phyloP scores from a whole-genome alignment of 2,797 vertebrate species.

The Lemur catta region DNA sequence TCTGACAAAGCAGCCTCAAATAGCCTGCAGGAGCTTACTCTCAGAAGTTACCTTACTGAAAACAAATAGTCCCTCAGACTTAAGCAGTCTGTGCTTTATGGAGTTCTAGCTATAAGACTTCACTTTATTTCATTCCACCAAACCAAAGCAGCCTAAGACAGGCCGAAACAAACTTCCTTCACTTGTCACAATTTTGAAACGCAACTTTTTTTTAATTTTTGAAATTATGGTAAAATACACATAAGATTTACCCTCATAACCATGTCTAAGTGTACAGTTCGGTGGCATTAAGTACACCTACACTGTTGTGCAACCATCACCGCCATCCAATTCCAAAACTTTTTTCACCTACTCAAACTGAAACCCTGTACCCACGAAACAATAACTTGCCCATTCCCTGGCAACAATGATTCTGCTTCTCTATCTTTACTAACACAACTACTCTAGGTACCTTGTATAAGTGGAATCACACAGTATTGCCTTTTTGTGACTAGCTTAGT shows the following conservation, averaged over 20 bases:
- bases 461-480: not conserved
- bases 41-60: not conserved
- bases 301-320: fast-evolving
- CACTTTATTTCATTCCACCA: not conserved
- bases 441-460: not conserved
- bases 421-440: not conserved
- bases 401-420: not conserved
- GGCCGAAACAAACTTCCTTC: not conserved
- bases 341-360: not conserved
- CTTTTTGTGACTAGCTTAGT: not conserved
- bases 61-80: not conserved
- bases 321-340: not conserved
- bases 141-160: fast-evolving
- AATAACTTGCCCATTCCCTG: no score
- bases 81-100: not conserved
- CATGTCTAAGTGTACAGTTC: not conserved
- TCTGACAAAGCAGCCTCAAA: conserved; percentile 33
- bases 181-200: not conserved
- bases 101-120: not conserved
- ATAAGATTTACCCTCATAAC: not conserved
- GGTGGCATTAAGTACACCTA: not conserved
- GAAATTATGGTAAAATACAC: not conserved
- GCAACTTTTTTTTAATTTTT: not conserved
- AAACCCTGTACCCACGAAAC: not conserved
- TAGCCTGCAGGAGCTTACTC: fast-evolving